phyloP scores from a whole-genome alignment of 1,140 invertebrate genomes.

The Chrysopa pallens region DNA sequence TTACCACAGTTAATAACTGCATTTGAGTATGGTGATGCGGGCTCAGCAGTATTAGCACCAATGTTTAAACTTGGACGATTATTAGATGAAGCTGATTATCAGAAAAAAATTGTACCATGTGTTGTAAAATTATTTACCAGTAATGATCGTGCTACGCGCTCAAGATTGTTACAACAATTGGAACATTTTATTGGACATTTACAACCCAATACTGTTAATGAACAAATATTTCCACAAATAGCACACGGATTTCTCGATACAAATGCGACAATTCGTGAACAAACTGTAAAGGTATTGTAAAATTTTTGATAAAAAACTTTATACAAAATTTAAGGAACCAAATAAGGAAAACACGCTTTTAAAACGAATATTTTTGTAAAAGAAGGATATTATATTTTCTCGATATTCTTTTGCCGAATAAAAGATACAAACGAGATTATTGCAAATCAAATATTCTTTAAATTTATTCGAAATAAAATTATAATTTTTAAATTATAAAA shows the following conservation, averaged over 20 bases:
- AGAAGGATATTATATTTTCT: too few species aligned
- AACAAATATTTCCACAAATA: constrained; percentile 80
- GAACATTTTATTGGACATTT: constrained; percentile 65
- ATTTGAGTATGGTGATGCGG: constrained; percentile 87
- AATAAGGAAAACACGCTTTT: too few species aligned
- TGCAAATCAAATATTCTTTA: too few species aligned
- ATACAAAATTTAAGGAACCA: too few species aligned
- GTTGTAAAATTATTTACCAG: constrained; percentile 93
- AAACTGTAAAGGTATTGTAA: constrained; percentile 72
- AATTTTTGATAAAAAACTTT: too few species aligned
- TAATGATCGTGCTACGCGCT: constrained; percentile 85
- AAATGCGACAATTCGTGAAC: constrained; percentile 88
- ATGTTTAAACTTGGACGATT: constrained; percentile 78
- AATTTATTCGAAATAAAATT: too few species aligned
- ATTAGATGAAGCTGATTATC: constrained; percentile 81
- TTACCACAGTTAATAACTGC: constrained; percentile 85
- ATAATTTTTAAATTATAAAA: too few species aligned
- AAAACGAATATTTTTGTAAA: too few species aligned
- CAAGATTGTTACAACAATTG: constrained; percentile 80
- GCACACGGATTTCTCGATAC: constrained; percentile 90
- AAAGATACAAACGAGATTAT: too few species aligned
- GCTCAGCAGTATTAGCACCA: constrained; percentile 68
- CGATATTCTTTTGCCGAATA: background rate
- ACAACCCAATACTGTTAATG: constrained; percentile 55
- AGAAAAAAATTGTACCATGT: constrained; percentile 91